These are phyloP conservation scores for Piprites chloris DNA, from an alignment of 2,113 vertebrate genomes.

Conservation along the genomic window DNA sequence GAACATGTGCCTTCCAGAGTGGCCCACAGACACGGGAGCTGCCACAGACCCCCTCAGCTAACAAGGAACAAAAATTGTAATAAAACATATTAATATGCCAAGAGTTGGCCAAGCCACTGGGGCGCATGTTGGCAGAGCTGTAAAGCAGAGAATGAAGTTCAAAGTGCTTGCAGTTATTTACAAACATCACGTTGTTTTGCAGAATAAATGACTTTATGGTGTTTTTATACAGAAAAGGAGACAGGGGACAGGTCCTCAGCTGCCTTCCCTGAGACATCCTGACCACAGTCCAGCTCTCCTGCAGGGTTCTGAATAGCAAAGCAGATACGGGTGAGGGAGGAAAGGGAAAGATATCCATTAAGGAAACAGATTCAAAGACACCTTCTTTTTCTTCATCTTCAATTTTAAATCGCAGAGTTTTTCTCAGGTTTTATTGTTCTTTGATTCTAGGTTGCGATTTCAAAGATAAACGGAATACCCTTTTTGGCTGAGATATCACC, in stretches of 20 bases:
- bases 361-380: background rate
- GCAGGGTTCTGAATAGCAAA: background rate
- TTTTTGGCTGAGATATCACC: background rate
- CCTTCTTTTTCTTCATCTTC: background rate
- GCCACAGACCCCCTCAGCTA: background rate
- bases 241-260: background rate
- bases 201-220: background rate
- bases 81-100: background rate
- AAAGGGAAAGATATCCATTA: background rate
- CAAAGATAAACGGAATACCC: background rate
- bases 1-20: background rate
- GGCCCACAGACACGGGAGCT: background rate
- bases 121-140: background rate
- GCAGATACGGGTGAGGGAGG: background rate
- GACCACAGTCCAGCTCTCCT: background rate
- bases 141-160: background rate
- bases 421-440: background rate
- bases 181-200: background rate
- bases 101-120: background rate
- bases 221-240: background rate
- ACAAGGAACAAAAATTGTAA: background rate
- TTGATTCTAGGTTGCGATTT: background rate
- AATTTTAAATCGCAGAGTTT: background rate
- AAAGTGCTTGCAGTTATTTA: conserved; percentile 19
- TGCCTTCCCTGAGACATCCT: background rate